A percentile compares a stretch with the other conserved stretches of the same genome.
Evolutionary conservation across 2,888 invertebrate species (phyloP).

Genomic region (Agrotis exclamationis): DNA sequence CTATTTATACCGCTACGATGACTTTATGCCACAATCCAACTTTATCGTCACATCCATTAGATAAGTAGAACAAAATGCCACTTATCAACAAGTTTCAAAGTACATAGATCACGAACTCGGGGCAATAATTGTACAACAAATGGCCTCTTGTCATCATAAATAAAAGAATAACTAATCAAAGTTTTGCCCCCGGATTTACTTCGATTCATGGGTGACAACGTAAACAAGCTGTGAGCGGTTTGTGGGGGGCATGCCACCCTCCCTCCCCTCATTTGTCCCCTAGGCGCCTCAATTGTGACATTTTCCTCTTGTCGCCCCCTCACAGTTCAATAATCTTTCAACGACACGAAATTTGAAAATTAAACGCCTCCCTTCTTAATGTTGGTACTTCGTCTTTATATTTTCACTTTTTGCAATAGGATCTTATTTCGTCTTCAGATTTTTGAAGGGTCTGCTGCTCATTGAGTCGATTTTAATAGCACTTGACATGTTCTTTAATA

Average conservation of each 20-base stretch:
- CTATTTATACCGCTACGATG: constrained; percentile 42
- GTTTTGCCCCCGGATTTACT: constrained; percentile 78
- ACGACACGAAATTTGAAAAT: constrained; percentile 78
- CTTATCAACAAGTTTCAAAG: constrained; percentile 50
- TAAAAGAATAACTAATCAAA: constrained; percentile 85
- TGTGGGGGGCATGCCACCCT: constrained; percentile 66
- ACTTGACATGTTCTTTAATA: constrained; percentile 20
- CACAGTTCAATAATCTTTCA: constrained; percentile 83
- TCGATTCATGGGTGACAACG: constrained; percentile 81
- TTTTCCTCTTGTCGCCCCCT: constrained; percentile 83
- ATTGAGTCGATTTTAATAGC: constrained; percentile 37
- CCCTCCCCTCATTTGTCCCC: constrained; percentile 55
- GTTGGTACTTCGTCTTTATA: constrained; percentile 30
- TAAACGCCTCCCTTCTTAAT: constrained; percentile 67
- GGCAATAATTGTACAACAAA: constrained; percentile 66
- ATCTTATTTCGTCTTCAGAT: constrained; percentile 40
- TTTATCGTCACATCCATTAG: constrained; percentile 37
- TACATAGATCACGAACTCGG: constrained; percentile 34
- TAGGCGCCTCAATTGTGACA: constrained; percentile 83
- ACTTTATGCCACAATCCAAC: constrained; percentile 20
- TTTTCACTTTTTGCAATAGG: constrained; percentile 36
- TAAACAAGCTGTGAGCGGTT: constrained; percentile 78
- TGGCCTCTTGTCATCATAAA: constrained; percentile 75
- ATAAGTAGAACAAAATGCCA: constrained; percentile 45
- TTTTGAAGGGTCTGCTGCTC: constrained; percentile 34